phyloP scores from a whole-genome alignment of 1,140 invertebrate species.

The Maniola jurtina region DNA sequence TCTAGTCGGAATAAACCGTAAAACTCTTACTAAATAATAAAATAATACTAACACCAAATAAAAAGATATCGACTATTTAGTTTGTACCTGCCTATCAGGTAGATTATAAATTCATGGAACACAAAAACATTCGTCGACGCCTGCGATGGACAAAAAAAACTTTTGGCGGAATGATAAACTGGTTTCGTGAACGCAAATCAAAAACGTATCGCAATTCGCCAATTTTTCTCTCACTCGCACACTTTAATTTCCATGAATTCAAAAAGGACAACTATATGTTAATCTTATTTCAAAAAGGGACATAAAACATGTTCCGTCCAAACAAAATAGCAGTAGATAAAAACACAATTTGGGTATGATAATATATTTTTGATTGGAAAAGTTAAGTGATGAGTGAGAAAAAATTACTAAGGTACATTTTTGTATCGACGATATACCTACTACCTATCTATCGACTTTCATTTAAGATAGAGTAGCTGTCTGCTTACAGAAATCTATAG shows the following conservation, averaged over 20 bases:
- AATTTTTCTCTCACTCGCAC: slow-evolving; percentile 8
- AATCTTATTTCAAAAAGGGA: background rate
- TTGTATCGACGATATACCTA: too few relatives aligned
- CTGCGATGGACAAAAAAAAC: slow-evolving; percentile 34
- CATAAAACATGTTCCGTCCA: background rate
- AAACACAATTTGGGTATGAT: too few relatives aligned
- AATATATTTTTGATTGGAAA: too few relatives aligned
- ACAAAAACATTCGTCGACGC: slow-evolving; percentile 53
- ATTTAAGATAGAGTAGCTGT: too few relatives aligned
- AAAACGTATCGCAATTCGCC: slow-evolving; percentile 12
- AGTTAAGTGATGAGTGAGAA: too few relatives aligned
- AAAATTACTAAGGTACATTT: too few relatives aligned
- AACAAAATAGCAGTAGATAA: too few relatives aligned
- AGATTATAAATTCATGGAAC: slow-evolving; percentile 44
- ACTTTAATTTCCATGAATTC: background rate
- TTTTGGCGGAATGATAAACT: slow-evolving; percentile 24
- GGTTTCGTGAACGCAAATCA: slow-evolving; percentile 1
- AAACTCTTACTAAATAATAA: background rate
- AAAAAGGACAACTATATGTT: background rate
- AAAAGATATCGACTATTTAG: slow-evolving; percentile 5
- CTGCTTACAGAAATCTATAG: too few relatives aligned
- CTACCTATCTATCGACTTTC: too few relatives aligned
- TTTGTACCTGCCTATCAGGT: slow-evolving; percentile 18
- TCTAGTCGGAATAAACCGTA: too few relatives aligned
- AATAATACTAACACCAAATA: background rate